phyloP scores from a whole-genome alignment of 1,140 invertebrate genomes.

The Holotrichia oblita region DNA sequence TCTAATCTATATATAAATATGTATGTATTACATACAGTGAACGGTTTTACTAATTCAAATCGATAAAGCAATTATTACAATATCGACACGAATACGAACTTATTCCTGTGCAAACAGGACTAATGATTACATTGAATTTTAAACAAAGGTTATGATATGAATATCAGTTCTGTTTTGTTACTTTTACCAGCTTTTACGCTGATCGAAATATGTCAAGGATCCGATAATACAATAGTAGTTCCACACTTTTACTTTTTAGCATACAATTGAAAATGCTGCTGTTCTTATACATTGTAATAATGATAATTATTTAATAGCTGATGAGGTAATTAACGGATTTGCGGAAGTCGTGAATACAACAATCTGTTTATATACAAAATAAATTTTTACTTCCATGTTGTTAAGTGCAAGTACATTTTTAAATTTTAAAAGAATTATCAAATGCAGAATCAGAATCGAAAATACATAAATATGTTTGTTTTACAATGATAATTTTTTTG shows the following conservation, averaged over 20 bases:
- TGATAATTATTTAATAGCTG: background rate
- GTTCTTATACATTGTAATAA: background rate
- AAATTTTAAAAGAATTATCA: no score
- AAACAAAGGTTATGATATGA: slow-evolving; percentile 10
- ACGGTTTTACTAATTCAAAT: background rate
- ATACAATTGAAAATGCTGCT: background rate
- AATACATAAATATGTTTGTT: no score
- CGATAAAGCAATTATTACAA: background rate
- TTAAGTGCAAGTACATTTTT: no score
- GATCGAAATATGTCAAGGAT: slow-evolving; percentile 16
- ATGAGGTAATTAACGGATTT: background rate
- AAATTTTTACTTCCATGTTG: no score
- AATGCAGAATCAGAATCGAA: no score
- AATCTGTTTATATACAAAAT: no score
- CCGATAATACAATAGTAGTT: slow-evolving; percentile 1
- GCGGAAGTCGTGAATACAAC: background rate
- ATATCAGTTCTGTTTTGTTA: background rate
- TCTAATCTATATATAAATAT: background rate
- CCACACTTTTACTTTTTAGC: slow-evolving; percentile 8
- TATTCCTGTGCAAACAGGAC: background rate
- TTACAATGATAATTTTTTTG: no score
- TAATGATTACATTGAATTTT: background rate
- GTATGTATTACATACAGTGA: background rate
- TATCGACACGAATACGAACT: background rate
- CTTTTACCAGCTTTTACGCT: background rate